phyloP scores from a whole-genome alignment of 2,888 invertebrate species.

The Helobdella robusta region DNA sequence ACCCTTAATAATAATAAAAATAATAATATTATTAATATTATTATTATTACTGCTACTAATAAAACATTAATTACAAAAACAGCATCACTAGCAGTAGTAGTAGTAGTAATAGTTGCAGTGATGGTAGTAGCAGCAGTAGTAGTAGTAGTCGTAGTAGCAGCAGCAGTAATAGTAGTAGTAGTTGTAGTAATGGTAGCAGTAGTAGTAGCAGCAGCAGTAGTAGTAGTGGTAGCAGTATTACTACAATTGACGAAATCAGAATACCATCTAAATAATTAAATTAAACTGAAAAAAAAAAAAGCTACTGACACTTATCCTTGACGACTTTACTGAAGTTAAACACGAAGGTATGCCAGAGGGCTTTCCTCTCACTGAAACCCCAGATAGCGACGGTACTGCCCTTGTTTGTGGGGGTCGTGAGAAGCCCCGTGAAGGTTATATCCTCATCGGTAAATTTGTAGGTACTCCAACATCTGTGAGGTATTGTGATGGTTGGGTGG shows the following conservation, averaged over 20 bases:
- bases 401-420: conserved; percentile 47
- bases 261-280: not conserved
- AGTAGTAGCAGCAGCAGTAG: too few relatives aligned
- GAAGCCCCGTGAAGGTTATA: conserved; percentile 37
- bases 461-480: conserved; percentile 44
- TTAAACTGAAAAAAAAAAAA: not conserved
- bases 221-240: too few relatives aligned
- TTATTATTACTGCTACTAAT: too few relatives aligned
- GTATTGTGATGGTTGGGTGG: not conserved
- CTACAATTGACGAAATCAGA: conserved; percentile 1
- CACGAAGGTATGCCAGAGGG: conserved; percentile 42
- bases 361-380: conserved; percentile 40
- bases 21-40: too few relatives aligned
- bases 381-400: conserved; percentile 45
- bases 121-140: too few relatives aligned
- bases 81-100: too few relatives aligned
- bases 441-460: conserved; percentile 42
- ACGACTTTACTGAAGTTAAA: conserved; percentile 45
- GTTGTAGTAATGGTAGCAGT: too few relatives aligned
- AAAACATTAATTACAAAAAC: too few relatives aligned
- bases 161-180: too few relatives aligned
- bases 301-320: conserved; percentile 39
- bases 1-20: too few relatives aligned
- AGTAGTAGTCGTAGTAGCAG: too few relatives aligned
- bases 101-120: too few relatives aligned